Conservation (phyloP, 2,888 invertebrate genomes). For the Seira ritae region DNA sequence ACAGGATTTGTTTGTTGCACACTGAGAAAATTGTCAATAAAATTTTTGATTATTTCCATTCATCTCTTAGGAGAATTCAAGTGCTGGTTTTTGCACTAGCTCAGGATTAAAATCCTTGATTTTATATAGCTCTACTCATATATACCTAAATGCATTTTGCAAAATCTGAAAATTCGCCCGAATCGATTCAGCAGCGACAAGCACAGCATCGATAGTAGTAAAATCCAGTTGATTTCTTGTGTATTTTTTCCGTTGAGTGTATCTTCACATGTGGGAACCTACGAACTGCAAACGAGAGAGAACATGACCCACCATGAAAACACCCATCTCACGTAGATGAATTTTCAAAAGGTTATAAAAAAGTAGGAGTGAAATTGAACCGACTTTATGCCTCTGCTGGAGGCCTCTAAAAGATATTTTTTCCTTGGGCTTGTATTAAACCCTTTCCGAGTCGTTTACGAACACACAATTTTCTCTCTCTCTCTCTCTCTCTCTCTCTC, state of each 20-base stretch:
- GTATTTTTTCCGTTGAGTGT: not conserved
- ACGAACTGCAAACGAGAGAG: not conserved
- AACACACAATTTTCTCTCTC: not conserved
- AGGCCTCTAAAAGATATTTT: slow-evolving; percentile 36
- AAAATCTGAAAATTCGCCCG: too few relatives aligned
- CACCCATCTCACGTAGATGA: slow-evolving; percentile 13
- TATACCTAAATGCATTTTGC: too few relatives aligned
- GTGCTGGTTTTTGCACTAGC: too few relatives aligned
- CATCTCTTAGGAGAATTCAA: too few relatives aligned
- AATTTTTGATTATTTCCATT: too few relatives aligned
- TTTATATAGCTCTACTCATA: too few relatives aligned
- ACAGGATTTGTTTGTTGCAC: too few relatives aligned
- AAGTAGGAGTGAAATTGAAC: slow-evolving; percentile 40
- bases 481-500: not conserved
- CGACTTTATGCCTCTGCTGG: slow-evolving; percentile 38
- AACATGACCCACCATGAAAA: slow-evolving; percentile 6
- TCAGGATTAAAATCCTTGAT: too few relatives aligned
- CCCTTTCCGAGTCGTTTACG: not conserved
- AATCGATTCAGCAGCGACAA: too few relatives aligned
- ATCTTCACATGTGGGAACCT: not conserved
- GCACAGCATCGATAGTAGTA: too few relatives aligned
- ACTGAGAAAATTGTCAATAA: too few relatives aligned
- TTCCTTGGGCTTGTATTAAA: not conserved
- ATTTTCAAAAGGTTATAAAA: slow-evolving; percentile 11
- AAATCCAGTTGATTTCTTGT: too few relatives aligned